Conservation (phyloP, 2,113 vertebrate species). For the Caranx ignobilis region DNA sequence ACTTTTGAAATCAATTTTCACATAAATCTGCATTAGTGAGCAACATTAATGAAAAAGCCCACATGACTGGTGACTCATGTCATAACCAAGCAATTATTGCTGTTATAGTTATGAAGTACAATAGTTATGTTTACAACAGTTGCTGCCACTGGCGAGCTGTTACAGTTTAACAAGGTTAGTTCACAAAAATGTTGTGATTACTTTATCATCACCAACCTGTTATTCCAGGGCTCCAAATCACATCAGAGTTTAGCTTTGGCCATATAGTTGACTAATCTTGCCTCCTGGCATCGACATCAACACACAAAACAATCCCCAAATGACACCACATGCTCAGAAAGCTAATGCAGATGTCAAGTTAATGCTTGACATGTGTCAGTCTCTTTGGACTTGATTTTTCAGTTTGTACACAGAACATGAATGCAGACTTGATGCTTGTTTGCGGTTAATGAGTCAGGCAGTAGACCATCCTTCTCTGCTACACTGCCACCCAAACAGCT, state of each 20-base stretch:
- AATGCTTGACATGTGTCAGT: background rate
- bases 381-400: background rate
- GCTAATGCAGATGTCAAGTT: background rate
- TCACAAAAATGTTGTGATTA: background rate
- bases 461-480: background rate
- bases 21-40: background rate
- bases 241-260: constrained; percentile 20
- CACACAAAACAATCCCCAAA: background rate
- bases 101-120: background rate
- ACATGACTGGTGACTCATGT: background rate
- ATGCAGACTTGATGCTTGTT: background rate
- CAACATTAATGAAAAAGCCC: background rate
- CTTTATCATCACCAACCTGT: background rate
- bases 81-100: background rate
- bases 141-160: background rate
- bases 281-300: constrained; percentile 5
- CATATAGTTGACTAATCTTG: constrained; percentile 23
- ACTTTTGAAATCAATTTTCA: background rate
- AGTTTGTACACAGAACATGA: background rate
- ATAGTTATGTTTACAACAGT: background rate
- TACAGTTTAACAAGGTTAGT: background rate
- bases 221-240: background rate
- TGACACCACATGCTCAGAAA: background rate
- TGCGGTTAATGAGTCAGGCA: background rate
- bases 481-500: constrained; percentile 2